Base-by-base conservation (phyloP, 2,113 vertebrate genomes). In the Limanda limanda region DNA sequence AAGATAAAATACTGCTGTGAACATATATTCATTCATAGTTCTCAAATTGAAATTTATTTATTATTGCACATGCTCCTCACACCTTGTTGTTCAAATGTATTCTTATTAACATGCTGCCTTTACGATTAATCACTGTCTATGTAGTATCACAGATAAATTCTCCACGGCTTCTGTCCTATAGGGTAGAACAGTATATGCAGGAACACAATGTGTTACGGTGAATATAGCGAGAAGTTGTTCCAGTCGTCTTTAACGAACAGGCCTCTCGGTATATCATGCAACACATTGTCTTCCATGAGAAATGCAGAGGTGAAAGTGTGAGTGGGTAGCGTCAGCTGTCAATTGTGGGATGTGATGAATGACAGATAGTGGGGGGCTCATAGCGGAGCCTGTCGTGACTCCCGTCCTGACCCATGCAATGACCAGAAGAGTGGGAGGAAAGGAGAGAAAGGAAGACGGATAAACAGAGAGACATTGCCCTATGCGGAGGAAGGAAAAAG, bases 321-420 rank as follows among this genome's bases (percentile, higher is more conserved):
- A 92, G 91, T 91, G 87, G 84, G 88, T 24, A 66, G 86, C 57
- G 83, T 83, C 83, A 85, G 91, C 87, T 91, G 90, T 87, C 91
- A 92, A 85, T 84, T 45, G 90, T 86, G 88, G 90, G 91, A 85
- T 80, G 91, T 91, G 91, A 92, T 88, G 89, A 89, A 93, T 90
- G 89, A 90, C 89, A 76, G 88, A 89, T 82, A 56, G 70, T 35
- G 24, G 57, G 56, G 81, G 69, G 65, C 66, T 67, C 78, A 71
- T 72, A 89, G 69, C 58, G 63, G 77, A 82, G 70, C 72, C 68
- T 89, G 88, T 83, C 84, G 81, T 87, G 87, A 86, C 88, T 87
- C 75, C 77, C 78, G 40, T 82, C 76, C 83, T 90, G 90, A 91
- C 90, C 90, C 67, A 58, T 80, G 69, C 83, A 80, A 60, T 82